phyloP scores from a whole-genome alignment of 2,797 vertebrate genomes.

The Glossophaga mutica region DNA sequence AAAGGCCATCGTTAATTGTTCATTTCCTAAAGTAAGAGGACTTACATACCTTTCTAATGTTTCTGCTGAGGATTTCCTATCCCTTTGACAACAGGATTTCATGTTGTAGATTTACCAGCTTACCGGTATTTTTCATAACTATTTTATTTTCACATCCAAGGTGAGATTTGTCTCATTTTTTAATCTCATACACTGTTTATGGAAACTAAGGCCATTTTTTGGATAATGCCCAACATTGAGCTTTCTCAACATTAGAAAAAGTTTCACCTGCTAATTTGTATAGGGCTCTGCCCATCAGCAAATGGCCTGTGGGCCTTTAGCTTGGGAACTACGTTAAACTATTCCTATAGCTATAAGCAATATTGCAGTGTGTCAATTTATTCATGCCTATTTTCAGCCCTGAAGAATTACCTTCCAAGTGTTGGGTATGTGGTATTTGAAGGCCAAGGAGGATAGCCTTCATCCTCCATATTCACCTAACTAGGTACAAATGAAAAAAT shows the following conservation, averaged over 20 bases:
- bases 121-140: background rate
- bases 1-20: background rate
- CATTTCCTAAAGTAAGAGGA: background rate
- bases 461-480: background rate
- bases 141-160: background rate
- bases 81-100: background rate
- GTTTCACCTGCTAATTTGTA: background rate
- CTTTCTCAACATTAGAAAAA: background rate
- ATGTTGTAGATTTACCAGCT: background rate
- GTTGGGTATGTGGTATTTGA: background rate
- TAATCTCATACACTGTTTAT: background rate
- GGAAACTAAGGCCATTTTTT: background rate
- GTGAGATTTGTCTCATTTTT: background rate
- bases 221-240: background rate
- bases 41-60: background rate
- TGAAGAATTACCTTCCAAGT: background rate
- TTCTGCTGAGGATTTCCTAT: background rate
- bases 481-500: background rate
- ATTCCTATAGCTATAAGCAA: background rate
- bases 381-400: background rate
- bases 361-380: background rate
- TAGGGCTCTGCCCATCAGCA: background rate
- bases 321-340: background rate
- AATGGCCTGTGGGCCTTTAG: background rate
- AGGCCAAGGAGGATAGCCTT: background rate